Evolutionary conservation across 2,797 vertebrate species (phyloP).

Genomic region (Poeciliopsis gracilis): DNA sequence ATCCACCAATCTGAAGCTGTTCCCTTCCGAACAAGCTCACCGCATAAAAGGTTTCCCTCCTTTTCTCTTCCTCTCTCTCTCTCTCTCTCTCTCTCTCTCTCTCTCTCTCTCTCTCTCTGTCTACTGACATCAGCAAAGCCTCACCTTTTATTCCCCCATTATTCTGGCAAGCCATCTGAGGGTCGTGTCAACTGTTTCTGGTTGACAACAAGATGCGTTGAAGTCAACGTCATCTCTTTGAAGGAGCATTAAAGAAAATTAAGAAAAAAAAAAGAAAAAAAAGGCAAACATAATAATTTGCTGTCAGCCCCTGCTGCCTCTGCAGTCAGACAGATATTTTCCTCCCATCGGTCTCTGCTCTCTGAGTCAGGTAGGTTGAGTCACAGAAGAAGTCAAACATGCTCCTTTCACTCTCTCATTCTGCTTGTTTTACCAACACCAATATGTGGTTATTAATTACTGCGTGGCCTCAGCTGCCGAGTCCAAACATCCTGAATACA

Average conservation of each 20-base stretch:
- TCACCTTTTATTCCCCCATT: conserved; percentile 29
- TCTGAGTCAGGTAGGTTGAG: conserved; percentile 16
- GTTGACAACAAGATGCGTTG: conserved; percentile 39
- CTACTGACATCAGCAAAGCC: conserved; percentile 20
- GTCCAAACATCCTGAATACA: conserved; percentile 58
- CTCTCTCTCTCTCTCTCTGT: not conserved
- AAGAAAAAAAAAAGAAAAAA: not conserved
- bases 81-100: not conserved
- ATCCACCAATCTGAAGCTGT: conserved; percentile 33
- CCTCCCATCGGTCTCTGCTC: conserved; percentile 14
- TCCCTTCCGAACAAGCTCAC: conserved; percentile 25
- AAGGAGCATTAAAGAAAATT: conserved; percentile 25
- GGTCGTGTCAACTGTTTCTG: conserved; percentile 34
- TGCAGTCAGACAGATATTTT: conserved; percentile 9
- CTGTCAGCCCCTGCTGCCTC: conserved; percentile 3
- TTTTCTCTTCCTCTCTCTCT: not conserved
- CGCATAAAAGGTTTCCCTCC: conserved; percentile 25
- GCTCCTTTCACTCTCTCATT: conserved; percentile 4
- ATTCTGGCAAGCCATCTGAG: conserved; percentile 56
- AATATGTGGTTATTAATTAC: conserved; percentile 67
- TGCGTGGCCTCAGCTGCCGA: conserved; percentile 38
- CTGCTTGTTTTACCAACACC: conserved; percentile 30
- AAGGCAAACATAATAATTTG: conserved; percentile 8
- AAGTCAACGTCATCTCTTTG: conserved; percentile 12
- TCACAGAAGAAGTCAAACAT: conserved; percentile 29